Evolutionary conservation across 2,797 vertebrate species (phyloP).

Genomic region (Ispidina lecontei): DNA sequence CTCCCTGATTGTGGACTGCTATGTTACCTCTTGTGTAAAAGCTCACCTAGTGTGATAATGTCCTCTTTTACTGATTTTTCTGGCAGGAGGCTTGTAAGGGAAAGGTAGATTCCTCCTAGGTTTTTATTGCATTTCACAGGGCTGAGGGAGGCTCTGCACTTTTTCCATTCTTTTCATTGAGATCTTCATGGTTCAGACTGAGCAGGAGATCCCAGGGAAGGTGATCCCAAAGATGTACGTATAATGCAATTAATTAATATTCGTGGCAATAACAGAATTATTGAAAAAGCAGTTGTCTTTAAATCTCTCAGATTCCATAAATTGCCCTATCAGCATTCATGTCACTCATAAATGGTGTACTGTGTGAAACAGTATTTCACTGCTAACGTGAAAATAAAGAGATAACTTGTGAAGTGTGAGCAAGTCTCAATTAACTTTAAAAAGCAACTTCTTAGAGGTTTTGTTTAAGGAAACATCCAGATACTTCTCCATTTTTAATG

Average conservation of each 20-base stretch:
- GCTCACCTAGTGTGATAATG: neutral
- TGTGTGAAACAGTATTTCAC: neutral
- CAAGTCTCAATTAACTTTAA: neutral
- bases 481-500: neutral
- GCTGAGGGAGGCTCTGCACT: neutral
- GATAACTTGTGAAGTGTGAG: neutral
- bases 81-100: neutral
- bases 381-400: neutral
- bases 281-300: neutral
- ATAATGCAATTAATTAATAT: neutral
- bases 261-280: neutral
- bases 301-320: neutral
- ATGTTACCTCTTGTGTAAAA: neutral
- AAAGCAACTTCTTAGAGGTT: neutral
- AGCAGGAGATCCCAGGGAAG: neutral
- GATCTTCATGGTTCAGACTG: neutral
- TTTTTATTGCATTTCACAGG: neutral
- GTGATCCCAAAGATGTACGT: fast-evolving
- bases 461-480: neutral
- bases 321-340: neutral
- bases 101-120: neutral
- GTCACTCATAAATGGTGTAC: neutral
- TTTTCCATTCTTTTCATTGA: neutral
- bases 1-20: neutral
- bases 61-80: neutral